phyloP scores from a whole-genome alignment of 1,140 invertebrate species.

The Dermatophagoides farinae region DNA sequence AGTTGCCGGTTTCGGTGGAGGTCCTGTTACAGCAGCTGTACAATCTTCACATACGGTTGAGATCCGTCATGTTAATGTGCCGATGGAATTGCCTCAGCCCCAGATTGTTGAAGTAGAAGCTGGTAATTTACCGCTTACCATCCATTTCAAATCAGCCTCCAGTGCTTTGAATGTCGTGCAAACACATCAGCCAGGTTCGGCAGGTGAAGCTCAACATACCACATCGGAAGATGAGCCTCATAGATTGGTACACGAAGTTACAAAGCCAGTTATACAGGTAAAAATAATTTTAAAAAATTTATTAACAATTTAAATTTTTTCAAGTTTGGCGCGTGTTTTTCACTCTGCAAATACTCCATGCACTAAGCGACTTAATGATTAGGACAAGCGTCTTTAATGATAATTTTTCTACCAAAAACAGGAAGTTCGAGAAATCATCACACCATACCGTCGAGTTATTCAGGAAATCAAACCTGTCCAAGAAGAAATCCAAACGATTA shows the following conservation, averaged over 20 bases:
- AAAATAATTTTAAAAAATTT: background rate
- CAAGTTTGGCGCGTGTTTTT: no score
- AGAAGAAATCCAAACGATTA: constrained; percentile 10
- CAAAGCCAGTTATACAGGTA: constrained; percentile 13
- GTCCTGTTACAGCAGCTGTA: constrained; percentile 10
- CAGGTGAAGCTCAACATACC: constrained; percentile 9
- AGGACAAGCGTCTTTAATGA: background rate
- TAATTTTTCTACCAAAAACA: background rate
- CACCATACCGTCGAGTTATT: constrained; percentile 5
- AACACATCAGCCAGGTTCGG: constrained; percentile 6
- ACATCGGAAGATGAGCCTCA: constrained; percentile 11
- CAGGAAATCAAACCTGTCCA: constrained; percentile 10
- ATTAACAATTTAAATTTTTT: no score
- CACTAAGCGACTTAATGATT: no score
- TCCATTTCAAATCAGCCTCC: constrained; percentile 12
- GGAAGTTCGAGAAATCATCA: constrained; percentile 8
- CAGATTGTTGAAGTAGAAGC: constrained; percentile 12
- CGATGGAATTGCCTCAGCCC: background rate
- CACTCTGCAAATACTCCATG: no score
- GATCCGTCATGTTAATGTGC: constrained; percentile 10
- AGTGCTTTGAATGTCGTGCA: constrained; percentile 8
- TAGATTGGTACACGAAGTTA: constrained; percentile 7
- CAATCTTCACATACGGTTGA: constrained; percentile 10
- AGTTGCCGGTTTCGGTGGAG: constrained; percentile 2
- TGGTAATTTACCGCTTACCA: constrained; percentile 7